Percentiles rank a stretch among this genome's conserved stretches.
phyloP scores from a whole-genome alignment of 2,113 vertebrate species.

The Abramis brama region DNA sequence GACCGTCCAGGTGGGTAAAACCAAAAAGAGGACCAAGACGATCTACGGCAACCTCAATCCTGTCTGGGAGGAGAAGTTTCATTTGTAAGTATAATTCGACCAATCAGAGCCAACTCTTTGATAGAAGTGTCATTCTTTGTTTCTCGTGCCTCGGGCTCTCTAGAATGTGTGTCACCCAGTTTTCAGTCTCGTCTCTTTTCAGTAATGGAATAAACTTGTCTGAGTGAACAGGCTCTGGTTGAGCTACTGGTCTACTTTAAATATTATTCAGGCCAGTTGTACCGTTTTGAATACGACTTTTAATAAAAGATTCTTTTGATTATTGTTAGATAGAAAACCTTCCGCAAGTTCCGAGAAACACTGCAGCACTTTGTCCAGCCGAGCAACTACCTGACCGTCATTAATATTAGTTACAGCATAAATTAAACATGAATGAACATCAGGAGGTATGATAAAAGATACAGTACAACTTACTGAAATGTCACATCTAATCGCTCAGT shows the following conservation, averaged over 20 bases:
- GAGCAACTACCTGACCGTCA: too few species aligned
- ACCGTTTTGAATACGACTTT: too few species aligned
- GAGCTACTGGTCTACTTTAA: neutral
- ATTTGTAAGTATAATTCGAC: constrained; percentile 86
- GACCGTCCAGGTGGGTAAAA: constrained; percentile 97
- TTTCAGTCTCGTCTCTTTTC: neutral
- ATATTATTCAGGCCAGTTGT: neutral
- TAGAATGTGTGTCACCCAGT: constrained; percentile 1
- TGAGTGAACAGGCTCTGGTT: neutral
- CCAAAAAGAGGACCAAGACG: constrained; percentile 97
- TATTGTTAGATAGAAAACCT: too few species aligned
- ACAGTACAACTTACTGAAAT: too few species aligned
- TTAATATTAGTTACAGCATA: too few species aligned
- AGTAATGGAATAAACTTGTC: neutral
- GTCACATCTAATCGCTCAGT: too few species aligned
- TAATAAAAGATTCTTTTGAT: too few species aligned
- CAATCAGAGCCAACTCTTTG: neutral
- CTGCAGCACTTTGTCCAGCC: too few species aligned
- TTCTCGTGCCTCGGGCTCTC: neutral
- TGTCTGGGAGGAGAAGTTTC: constrained; percentile 97
- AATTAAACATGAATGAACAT: too few species aligned
- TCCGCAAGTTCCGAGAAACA: too few species aligned
- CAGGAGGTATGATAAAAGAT: too few species aligned
- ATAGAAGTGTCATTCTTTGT: neutral
- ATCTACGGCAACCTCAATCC: constrained; percentile 98